phyloP scores from a whole-genome alignment of 2,888 invertebrate species.

The Polydrusus cervinus region DNA sequence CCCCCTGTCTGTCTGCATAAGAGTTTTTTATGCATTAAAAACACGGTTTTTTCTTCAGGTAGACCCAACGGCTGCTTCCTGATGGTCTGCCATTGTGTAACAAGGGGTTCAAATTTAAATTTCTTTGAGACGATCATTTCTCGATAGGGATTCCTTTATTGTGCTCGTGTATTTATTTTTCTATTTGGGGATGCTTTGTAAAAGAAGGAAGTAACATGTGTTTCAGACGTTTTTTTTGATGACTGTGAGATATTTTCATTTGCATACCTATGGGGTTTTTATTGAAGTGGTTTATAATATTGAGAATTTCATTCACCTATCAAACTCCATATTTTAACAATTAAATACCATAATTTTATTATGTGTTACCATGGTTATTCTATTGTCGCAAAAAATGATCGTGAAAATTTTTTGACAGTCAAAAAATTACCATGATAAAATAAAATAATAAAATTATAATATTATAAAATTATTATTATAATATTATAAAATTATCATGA shows the following conservation, averaged over 20 bases:
- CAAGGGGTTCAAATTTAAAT: slow-evolving; percentile 37
- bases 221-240: slow-evolving; percentile 35
- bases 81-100: slow-evolving; percentile 40
- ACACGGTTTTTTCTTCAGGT: slow-evolving; percentile 44
- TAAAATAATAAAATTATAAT: too few species aligned
- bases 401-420: too few species aligned
- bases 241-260: slow-evolving; percentile 48
- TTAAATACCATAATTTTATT: too few species aligned
- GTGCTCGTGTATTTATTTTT: slow-evolving; percentile 38
- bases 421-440: too few species aligned
- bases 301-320: background rate
- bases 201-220: slow-evolving; percentile 50
- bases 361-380: too few species aligned
- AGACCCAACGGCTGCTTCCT: slow-evolving; percentile 48
- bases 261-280: slow-evolving; percentile 33
- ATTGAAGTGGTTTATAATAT: background rate
- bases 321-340: too few species aligned
- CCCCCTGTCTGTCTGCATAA: slow-evolving; percentile 26
- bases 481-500: too few species aligned
- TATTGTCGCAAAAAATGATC: too few species aligned
- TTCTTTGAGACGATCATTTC: slow-evolving; percentile 42
- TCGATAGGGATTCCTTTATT: slow-evolving; percentile 41
- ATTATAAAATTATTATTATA: too few species aligned
- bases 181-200: slow-evolving; percentile 31
- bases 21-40: slow-evolving; percentile 10